A percentile compares a stretch with the other conserved stretches of the same genome.
phyloP scores from a whole-genome alignment of 2,797 vertebrate species.

The Argyrosomus regius region DNA sequence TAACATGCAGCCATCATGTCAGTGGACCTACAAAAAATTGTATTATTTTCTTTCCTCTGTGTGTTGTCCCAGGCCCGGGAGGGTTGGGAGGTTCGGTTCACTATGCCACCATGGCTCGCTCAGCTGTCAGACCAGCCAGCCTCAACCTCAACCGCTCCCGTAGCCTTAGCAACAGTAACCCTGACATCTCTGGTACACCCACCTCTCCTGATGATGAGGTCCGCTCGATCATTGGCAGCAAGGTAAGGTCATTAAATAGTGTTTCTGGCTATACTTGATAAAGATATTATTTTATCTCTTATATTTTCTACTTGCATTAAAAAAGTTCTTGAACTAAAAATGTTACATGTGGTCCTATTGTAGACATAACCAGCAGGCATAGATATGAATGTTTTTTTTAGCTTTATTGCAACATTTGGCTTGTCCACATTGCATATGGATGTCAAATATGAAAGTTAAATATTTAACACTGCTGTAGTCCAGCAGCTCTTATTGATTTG shows the following conservation, averaged over 20 bases:
- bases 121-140: slow-evolving; percentile 95
- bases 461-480: slow-evolving; percentile 36
- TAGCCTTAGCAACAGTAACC: slow-evolving; percentile 99
- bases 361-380: background rate
- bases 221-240: slow-evolving; percentile 95
- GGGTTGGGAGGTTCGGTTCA: slow-evolving; percentile 96
- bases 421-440: slow-evolving; percentile 7
- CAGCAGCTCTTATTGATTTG: slow-evolving; percentile 31
- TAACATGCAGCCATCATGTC: background rate
- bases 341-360: background rate
- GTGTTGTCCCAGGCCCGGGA: slow-evolving; percentile 78
- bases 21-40: background rate
- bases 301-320: slow-evolving; percentile 4
- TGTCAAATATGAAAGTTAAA: slow-evolving; percentile 39
- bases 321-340: background rate
- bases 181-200: slow-evolving; percentile 97
- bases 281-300: background rate
- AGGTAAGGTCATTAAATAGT: slow-evolving; percentile 84
- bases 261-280: background rate
- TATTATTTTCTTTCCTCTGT: slow-evolving; percentile 26
- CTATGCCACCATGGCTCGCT: slow-evolving; percentile 98
- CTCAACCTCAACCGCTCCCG: slow-evolving; percentile 97
- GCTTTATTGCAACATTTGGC: slow-evolving; percentile 14
- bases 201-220: slow-evolving; percentile 98
- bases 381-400: slow-evolving; percentile 9